Conservation (phyloP, 2,113 vertebrate species). For the Myiozetetes cayanensis region DNA sequence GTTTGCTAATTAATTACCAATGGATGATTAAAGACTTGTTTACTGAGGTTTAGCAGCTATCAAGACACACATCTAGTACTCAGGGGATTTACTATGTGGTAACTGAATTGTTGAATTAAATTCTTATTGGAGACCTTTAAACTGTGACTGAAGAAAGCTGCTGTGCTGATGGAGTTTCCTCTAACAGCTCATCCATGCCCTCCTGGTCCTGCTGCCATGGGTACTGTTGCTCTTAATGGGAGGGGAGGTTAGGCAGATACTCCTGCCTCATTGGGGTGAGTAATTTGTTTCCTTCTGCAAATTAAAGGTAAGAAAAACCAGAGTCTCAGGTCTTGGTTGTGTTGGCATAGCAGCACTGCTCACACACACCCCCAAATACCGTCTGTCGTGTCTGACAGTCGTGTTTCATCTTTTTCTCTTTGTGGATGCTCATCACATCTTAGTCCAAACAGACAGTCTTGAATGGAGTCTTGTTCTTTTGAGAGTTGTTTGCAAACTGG, state of each 20-base stretch:
- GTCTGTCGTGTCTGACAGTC: background rate
- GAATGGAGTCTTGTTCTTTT: background rate
- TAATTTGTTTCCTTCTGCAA: background rate
- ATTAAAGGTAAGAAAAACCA: background rate
- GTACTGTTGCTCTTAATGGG: background rate
- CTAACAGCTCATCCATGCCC: fast-evolving
- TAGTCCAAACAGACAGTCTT: background rate
- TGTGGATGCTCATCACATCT: background rate
- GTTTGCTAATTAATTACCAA: slow-evolving; percentile 67
- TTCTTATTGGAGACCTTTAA: slow-evolving; percentile 44
- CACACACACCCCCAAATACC: fast-evolving
- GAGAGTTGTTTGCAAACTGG: background rate
- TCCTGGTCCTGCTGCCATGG: background rate
- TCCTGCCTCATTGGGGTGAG: background rate
- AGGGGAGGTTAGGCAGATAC: background rate
- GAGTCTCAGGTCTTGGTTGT: background rate
- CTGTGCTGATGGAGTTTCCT: background rate
- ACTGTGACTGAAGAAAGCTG: slow-evolving; percentile 1
- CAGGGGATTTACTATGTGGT: slow-evolving; percentile 8
- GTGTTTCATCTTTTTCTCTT: background rate
- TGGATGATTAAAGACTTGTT: slow-evolving; percentile 62
- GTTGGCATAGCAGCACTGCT: background rate
- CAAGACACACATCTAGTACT: slow-evolving; percentile 50
- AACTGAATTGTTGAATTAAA: slow-evolving; percentile 57
- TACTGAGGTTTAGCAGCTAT: slow-evolving; percentile 62